phyloP scores from a whole-genome alignment of 23 tunicate species.

The Styela plicata region DNA sequence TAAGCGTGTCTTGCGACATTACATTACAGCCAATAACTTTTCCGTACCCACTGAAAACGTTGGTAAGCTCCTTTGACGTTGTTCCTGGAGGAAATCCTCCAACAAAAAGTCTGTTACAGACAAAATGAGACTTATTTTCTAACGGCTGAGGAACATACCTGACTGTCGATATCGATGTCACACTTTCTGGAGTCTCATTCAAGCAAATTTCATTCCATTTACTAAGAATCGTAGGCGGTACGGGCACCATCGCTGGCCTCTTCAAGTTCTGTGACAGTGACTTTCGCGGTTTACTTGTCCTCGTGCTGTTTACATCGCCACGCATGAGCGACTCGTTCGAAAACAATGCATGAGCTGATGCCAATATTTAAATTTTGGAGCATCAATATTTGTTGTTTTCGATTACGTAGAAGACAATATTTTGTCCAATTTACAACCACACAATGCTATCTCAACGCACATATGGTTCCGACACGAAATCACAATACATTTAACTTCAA shows the following conservation, averaged over 20 bases:
- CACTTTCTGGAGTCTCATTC: slow-evolving; percentile 23
- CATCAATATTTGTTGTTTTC: too few relatives aligned
- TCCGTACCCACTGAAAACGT: slow-evolving; percentile 11
- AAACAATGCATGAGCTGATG: too few relatives aligned
- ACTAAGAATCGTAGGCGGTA: neutral
- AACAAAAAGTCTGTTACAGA: slow-evolving; percentile 15
- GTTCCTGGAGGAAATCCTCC: slow-evolving; percentile 27
- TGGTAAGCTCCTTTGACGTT: neutral
- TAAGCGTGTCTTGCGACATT: neutral
- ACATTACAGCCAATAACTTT: slow-evolving; percentile 9
- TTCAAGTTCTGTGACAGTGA: neutral
- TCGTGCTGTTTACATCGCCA: neutral
- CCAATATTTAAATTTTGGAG: too few relatives aligned
- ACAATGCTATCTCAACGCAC: too few relatives aligned
- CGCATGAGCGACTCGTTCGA: neutral
- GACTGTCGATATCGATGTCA: slow-evolving; percentile 2
- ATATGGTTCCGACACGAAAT: too few relatives aligned
- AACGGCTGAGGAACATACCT: slow-evolving; percentile 27
- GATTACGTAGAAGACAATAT: too few relatives aligned
- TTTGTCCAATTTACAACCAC: too few relatives aligned
- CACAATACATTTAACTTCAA: too few relatives aligned
- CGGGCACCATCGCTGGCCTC: neutral
- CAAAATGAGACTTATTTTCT: slow-evolving; percentile 2
- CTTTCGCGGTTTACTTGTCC: neutral
- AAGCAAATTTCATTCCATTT: slow-evolving; percentile 14